Base-by-base conservation (phyloP, 2,113 vertebrate species). In the Malurus melanocephalus region DNA sequence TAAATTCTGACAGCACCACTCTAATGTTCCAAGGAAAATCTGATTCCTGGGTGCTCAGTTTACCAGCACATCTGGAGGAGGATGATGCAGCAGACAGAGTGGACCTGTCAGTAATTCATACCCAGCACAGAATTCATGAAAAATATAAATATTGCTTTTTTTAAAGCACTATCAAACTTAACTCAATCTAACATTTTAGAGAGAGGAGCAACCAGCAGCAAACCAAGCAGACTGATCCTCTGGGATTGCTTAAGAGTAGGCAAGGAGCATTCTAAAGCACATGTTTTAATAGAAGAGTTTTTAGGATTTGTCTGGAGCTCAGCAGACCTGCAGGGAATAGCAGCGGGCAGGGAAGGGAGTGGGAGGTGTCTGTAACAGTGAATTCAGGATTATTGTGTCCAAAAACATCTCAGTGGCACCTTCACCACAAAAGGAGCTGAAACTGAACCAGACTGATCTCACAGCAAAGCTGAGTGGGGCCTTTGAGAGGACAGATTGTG, bases 21-120 rank as follows among this genome's bases (percentile, higher is more conserved):
- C 27, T 27, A 16, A 52, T 9, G 60, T 94, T 94, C 53, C 52
- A 73, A 83, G 59, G 67, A 72, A 95, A 90, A 88, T 85, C 52
- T 52, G 75, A 91, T 87, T 87, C 33, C 76, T 4, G 30, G 59
- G 46, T 88, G 90, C 68, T 91, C 60, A 16, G 51, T 77, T 86
- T 67, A 88, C 73, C 49, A 87, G 65, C 53, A 15, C 33, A 32
- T 82, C 84, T 80, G 83, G 83, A 91, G 66, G 82, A 78, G 67
- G 86, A 92, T 24, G 27, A 80, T 65, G 89, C 42, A 79, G 56
- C 90, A 94, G 93, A 93, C 87, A 84, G 65, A 92, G 80, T 46
- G 40, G 87, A 80, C 77, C 48, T 90, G 61, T 85, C 90, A 90
- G 64, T 74, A 92, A 90, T 77, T 92, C 86, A 86, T 61, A 68